phyloP scores from a whole-genome alignment of 2,113 vertebrate genomes.

The Gnathonemus echidnorhynchus region DNA sequence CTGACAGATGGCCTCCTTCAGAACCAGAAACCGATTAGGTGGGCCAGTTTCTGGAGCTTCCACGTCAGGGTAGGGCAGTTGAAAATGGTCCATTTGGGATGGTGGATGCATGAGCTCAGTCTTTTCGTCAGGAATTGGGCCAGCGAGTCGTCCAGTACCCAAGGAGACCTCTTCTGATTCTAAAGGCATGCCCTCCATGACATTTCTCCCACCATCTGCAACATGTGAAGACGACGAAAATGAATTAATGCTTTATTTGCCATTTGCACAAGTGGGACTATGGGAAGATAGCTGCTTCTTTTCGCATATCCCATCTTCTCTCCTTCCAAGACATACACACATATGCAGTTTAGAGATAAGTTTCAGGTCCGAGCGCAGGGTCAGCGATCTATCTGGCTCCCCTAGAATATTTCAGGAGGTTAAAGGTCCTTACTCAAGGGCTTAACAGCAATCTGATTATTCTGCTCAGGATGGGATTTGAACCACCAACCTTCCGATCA shows the following conservation, averaged over 20 bases:
- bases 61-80: conserved; percentile 39
- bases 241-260: background rate
- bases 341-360: background rate
- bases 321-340: background rate
- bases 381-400: background rate
- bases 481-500: background rate
- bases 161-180: conserved; percentile 77
- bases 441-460: background rate
- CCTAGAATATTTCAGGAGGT: background rate
- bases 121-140: conserved; percentile 48
- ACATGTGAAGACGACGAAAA: background rate
- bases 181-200: conserved; percentile 82
- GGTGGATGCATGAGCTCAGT: conserved; percentile 42
- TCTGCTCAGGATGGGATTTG: background rate
- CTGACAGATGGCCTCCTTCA: conserved; percentile 52
- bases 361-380: background rate
- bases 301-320: background rate
- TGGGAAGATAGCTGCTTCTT: background rate
- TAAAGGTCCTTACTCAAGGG: background rate
- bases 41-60: background rate
- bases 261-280: background rate
- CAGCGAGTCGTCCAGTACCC: conserved; percentile 44
- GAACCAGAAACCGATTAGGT: conserved; percentile 33
- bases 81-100: conserved; percentile 40
- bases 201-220: conserved; percentile 17